Evolutionary conservation across 2,888 invertebrate species (phyloP), one percentile per base, ranked within the genome.

Genomic region (Cetonia aurata): DNA sequence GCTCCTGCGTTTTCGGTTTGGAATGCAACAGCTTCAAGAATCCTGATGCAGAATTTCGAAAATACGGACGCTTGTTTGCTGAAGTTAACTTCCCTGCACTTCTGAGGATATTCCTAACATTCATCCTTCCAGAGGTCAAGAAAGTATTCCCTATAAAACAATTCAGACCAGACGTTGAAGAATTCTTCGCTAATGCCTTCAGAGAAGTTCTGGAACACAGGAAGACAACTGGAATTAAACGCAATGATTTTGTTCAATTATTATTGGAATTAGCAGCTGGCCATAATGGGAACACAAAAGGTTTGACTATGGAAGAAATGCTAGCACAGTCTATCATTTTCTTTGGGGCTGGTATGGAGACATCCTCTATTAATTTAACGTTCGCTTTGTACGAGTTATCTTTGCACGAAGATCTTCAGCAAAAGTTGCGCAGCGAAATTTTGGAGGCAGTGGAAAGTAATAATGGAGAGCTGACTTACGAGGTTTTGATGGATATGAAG

Each of bases 321-420:
- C 25, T 25, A 25, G 25, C 25, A 4, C 25, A 25, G 25, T 62
- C 77, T 0, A 78, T 84, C 85, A 0, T 85, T 86, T 73, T 25
- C 25, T 85, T 85, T 69, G 37, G 83, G 0, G 86, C 85, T 17
- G 86, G 85, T 1, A 85, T 82, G 71, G 86, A 86, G 69, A 86
- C 86, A 0, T 84, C 85, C 0, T 83, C 85, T 0, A 77, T 82
- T 0, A 81, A 83, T 0, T 74, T 86, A 50, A 79, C 80, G 9
- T 84, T 82, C 46, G 69, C 82, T 0, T 75, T 81, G 0, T 85
- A 82, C 72, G 79, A 83, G 19, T 71, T 87, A 4, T 84, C 86
- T 0, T 31, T 62, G 1, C 75, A 86, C 71, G 79, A 76, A 0
- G 80, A 84, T 0, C 72, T 86, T 1, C 87, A 87, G 71, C 77